A percentile compares a stretch with the other conserved stretches of the same genome.
Conservation (phyloP, 2,113 vertebrate species). For the Oreochromis spilurus region DNA sequence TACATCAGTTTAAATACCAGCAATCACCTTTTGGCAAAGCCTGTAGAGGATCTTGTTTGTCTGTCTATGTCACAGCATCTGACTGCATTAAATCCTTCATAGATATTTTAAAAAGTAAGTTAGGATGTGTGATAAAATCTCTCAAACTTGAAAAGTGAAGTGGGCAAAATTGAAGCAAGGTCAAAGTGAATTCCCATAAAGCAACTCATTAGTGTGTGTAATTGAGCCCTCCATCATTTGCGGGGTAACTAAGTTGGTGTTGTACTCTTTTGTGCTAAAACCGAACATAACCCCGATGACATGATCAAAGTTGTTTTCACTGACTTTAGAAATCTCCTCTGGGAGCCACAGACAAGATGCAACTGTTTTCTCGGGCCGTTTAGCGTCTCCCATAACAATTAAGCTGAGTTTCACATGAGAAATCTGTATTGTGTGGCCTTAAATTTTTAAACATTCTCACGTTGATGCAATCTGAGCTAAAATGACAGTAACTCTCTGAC, state of each 20-base stretch:
- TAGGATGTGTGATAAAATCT: not conserved
- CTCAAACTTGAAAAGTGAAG: not conserved
- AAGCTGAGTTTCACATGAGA: not conserved
- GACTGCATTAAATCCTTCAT: not conserved
- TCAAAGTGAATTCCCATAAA: not conserved
- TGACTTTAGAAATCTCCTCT: not conserved
- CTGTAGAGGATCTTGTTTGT: not conserved
- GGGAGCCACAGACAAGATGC: not conserved
- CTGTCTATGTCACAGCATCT: not conserved
- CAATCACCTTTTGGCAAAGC: not conserved
- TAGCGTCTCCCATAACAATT: not conserved
- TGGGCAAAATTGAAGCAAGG: not conserved
- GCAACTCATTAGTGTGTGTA: not conserved
- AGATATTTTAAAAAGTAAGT: not conserved
- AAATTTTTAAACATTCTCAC: not conserved
- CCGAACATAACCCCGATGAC: not conserved
- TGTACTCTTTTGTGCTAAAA: not conserved
- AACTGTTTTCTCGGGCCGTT: not conserved
- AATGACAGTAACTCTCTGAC: not conserved
- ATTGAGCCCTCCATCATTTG: not conserved
- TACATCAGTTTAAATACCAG: not conserved
- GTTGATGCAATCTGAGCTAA: conserved; percentile 5
- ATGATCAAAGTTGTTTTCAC: not conserved
- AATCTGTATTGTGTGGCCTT: not conserved
- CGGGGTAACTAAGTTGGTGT: not conserved